phyloP scores from a whole-genome alignment of 2,888 invertebrate species.

The Dendrolimus houi region DNA sequence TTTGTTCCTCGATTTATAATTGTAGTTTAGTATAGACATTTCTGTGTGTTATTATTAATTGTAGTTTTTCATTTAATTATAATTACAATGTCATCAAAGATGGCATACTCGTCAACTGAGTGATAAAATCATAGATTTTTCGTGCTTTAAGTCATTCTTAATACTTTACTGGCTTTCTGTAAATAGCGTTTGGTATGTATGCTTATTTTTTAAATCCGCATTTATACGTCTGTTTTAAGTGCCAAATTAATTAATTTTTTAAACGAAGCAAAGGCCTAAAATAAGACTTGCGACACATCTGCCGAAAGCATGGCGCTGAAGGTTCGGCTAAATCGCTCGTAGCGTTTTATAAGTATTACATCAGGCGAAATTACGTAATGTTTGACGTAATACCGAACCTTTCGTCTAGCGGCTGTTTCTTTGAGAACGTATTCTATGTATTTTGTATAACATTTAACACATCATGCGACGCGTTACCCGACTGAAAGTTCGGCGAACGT shows the following conservation, averaged over 20 bases:
- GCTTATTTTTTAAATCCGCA: background rate
- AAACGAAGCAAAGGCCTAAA: background rate
- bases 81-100: constrained; percentile 25
- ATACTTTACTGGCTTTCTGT: too few relatives aligned
- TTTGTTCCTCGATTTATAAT: too few relatives aligned
- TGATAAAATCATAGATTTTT: constrained; percentile 49
- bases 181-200: too few relatives aligned
- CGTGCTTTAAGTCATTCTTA: background rate
- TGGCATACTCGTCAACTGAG: constrained; percentile 60
- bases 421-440: too few relatives aligned
- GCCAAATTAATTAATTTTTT: too few relatives aligned
- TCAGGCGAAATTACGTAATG: constrained; percentile 5
- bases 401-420: too few relatives aligned
- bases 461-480: too few relatives aligned
- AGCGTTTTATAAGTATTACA: constrained; percentile 14
- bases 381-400: too few relatives aligned
- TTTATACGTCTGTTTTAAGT: background rate
- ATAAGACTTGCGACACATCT: background rate
- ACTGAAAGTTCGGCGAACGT: too few relatives aligned
- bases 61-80: background rate
- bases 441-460: too few relatives aligned
- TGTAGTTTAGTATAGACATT: background rate
- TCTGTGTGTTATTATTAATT: background rate
- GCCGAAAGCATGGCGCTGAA: background rate
- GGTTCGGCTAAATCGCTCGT: constrained; percentile 5